These are phyloP conservation scores for Laticauda laticaudata DNA, from an alignment of 2,113 vertebrate species.

Conservation along the genomic window DNA sequence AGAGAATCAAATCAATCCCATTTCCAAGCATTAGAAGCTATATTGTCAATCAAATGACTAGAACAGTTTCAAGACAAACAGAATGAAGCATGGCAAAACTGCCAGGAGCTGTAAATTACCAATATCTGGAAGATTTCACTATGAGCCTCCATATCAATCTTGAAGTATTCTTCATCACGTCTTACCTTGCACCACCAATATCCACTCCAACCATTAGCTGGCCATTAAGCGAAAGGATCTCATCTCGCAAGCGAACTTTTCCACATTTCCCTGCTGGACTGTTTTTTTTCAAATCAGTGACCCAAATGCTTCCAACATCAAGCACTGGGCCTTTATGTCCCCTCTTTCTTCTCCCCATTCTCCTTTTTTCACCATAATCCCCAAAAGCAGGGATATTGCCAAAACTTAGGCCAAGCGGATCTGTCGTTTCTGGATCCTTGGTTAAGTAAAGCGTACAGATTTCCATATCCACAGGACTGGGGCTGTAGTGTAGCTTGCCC, in stretches of 20 bases:
- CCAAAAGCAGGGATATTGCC: slow-evolving; percentile 95
- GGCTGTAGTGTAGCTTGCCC: slow-evolving; percentile 42
- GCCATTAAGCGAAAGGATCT: slow-evolving; percentile 91
- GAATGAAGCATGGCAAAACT: neutral
- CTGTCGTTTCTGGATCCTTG: slow-evolving; percentile 71
- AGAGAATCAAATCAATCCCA: neutral
- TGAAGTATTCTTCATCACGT: neutral
- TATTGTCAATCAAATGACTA: neutral
- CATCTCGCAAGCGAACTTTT: slow-evolving; percentile 86
- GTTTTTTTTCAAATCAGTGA: slow-evolving; percentile 90
- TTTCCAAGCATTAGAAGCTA: neutral
- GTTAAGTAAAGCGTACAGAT: slow-evolving; percentile 83
- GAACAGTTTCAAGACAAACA: neutral
- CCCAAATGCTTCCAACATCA: slow-evolving; percentile 94
- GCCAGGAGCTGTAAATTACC: neutral
- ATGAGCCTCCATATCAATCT: neutral
- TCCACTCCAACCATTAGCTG: slow-evolving; percentile 97
- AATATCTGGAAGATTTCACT: neutral
- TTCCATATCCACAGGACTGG: slow-evolving; percentile 75
- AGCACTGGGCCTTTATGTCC: slow-evolving; percentile 81
- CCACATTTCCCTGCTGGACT: slow-evolving; percentile 85
- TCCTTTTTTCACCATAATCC: slow-evolving; percentile 85
- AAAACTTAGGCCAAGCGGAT: slow-evolving; percentile 88
- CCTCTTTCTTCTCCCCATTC: slow-evolving; percentile 80
- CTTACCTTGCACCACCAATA: slow-evolving; percentile 91